Evolutionary conservation across 1,140 invertebrate species (phyloP).

Genomic region (Mercenaria mercenaria): DNA sequence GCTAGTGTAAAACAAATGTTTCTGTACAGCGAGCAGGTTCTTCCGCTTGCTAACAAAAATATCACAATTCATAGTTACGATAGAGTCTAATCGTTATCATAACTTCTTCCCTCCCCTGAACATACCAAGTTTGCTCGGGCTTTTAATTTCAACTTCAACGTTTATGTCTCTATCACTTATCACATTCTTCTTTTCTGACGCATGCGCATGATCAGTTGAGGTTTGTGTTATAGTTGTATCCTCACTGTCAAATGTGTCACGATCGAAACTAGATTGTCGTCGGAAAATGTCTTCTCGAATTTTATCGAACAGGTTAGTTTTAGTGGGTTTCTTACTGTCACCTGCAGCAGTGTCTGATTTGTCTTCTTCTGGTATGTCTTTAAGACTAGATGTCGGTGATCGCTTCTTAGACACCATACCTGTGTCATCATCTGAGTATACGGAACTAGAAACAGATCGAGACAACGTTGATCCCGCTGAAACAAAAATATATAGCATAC

Average conservation of each 20-base stretch:
- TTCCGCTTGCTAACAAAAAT: background rate
- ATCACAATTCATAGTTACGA: background rate
- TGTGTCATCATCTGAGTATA: background rate
- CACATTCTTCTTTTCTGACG: background rate
- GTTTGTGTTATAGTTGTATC: background rate
- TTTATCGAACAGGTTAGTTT: background rate
- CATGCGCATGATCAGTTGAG: background rate
- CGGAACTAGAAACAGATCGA: constrained; percentile 18
- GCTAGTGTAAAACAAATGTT: too few species aligned
- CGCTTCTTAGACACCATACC: background rate
- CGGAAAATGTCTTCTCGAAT: background rate
- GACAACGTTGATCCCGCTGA: constrained; percentile 9
- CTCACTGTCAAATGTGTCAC: background rate
- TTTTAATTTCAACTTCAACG: constrained; percentile 22
- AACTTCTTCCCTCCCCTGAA: background rate
- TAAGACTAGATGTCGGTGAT: constrained; percentile 18
- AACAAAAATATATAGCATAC: background rate
- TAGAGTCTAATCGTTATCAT: background rate
- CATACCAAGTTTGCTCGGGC: background rate
- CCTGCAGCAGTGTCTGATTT: background rate
- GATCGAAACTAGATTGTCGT: background rate
- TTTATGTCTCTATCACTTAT: constrained; percentile 12
- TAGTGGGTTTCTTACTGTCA: background rate
- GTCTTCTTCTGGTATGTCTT: constrained; percentile 69
- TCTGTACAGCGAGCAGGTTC: too few species aligned